Percentiles rank a stretch among this genome's conserved stretches.
These are phyloP conservation scores for Hybos culiciformis DNA, from an alignment of 2,888 invertebrate species.

Conservation along the genomic window DNA sequence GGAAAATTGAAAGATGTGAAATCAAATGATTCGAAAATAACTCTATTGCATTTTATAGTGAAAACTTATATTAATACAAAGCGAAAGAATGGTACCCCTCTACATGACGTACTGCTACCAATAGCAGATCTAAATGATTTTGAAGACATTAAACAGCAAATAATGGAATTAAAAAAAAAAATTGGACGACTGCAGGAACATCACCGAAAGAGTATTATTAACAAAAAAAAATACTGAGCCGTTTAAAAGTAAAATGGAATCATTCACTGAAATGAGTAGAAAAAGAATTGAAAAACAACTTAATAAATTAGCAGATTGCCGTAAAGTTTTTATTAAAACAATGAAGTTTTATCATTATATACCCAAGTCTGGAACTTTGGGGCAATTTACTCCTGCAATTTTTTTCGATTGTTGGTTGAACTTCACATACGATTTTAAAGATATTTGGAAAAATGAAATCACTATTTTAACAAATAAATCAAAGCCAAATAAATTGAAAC, in stretches of 20 bases:
- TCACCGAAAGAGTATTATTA: slow-evolving; percentile 55
- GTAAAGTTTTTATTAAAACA: slow-evolving; percentile 58
- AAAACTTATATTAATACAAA: slow-evolving; percentile 55
- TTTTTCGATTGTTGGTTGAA: slow-evolving; percentile 82
- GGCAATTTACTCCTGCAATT: slow-evolving; percentile 67
- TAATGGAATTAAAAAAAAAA: slow-evolving; percentile 48
- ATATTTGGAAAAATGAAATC: slow-evolving; percentile 87
- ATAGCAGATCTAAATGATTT: slow-evolving; percentile 88
- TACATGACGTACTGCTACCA: slow-evolving; percentile 51
- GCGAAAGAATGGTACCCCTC: slow-evolving; percentile 45
- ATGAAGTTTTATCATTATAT: slow-evolving; percentile 79
- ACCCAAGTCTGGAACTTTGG: slow-evolving; percentile 59
- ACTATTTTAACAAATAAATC: slow-evolving; percentile 69
- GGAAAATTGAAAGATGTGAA: slow-evolving; percentile 88
- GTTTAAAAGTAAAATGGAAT: slow-evolving; percentile 76
- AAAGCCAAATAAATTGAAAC: slow-evolving; percentile 26
- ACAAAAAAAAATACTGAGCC: slow-evolving; percentile 54
- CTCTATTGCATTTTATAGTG: slow-evolving; percentile 78
- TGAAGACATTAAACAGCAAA: slow-evolving; percentile 60
- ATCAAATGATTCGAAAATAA: slow-evolving; percentile 52
- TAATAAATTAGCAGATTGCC: slow-evolving; percentile 67
- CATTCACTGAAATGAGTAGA: slow-evolving; percentile 61
- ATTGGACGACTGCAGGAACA: slow-evolving; percentile 55
- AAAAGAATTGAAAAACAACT: slow-evolving; percentile 62
- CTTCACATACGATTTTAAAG: slow-evolving; percentile 88